A percentile compares a stretch with the other conserved stretches of the same genome.
phyloP scores from a whole-genome alignment of 1,140 invertebrate species.

The Drosophila subpulchrella region DNA sequence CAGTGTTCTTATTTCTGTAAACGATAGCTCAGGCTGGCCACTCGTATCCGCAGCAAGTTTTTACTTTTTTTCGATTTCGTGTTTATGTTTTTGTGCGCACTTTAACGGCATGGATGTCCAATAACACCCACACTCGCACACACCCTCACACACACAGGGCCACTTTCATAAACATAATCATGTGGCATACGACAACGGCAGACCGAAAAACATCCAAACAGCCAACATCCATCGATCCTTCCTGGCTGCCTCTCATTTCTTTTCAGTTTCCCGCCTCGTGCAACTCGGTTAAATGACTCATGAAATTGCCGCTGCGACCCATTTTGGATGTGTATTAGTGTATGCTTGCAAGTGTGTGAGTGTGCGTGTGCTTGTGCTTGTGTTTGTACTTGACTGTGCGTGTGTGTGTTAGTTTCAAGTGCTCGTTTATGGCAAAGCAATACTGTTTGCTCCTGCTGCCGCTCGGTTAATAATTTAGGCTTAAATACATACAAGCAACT shows the following conservation, averaged over 20 bases:
- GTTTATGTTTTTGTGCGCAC: conserved; percentile 78
- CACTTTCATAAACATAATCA: conserved; percentile 75
- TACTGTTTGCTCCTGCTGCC: conserved; percentile 69
- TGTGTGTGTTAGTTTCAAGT: conserved; percentile 75
- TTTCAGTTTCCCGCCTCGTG: conserved; percentile 50
- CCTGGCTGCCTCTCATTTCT: conserved; percentile 40
- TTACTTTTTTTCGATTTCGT: conserved; percentile 77
- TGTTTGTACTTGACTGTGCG: conserved; percentile 25
- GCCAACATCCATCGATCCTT: conserved; percentile 51
- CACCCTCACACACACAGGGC: conserved; percentile 14
- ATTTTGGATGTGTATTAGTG: conserved; percentile 37
- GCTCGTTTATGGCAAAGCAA: conserved; percentile 79
- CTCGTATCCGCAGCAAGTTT: conserved; percentile 64
- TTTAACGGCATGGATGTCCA: conserved; percentile 67
- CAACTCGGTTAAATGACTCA: conserved; percentile 81
- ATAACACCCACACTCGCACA: conserved; percentile 32
- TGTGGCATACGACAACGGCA: conserved; percentile 57
- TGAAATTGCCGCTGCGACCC: conserved; percentile 80
- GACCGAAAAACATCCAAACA: conserved; percentile 33
- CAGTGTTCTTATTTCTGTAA: conserved; percentile 25
- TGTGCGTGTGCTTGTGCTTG: conserved; percentile 12
- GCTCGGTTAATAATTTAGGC: conserved; percentile 79
- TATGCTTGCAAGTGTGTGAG: conserved; percentile 1
- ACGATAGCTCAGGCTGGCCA: conserved; percentile 35
- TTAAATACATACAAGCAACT: conserved; percentile 75